Evolutionary conservation across 2,888 invertebrate species (phyloP).

Genomic region (Troides aeacus): DNA sequence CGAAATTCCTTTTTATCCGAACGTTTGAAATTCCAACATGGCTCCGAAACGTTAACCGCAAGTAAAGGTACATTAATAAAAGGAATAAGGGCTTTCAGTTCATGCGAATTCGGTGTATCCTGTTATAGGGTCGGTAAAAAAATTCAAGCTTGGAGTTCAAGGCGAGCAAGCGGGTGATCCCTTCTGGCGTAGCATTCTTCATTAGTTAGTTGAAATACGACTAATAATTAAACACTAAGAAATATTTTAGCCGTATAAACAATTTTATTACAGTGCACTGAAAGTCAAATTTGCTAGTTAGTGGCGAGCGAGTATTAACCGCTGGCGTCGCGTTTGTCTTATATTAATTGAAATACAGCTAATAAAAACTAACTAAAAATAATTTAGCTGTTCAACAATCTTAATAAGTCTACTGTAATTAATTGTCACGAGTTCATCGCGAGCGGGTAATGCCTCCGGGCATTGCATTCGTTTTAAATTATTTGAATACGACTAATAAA

Average conservation of each 20-base stretch:
- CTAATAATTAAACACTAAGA: constrained; percentile 37
- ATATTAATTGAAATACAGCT: constrained; percentile 36
- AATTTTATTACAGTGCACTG: not conserved
- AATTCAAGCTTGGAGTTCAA: constrained; percentile 74
- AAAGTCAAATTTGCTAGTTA: no score
- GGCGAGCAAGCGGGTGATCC: constrained; percentile 72
- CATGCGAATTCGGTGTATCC: constrained; percentile 56
- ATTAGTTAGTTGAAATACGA: constrained; percentile 35
- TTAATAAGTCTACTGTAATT: not conserved
- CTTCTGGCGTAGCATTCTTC: constrained; percentile 39
- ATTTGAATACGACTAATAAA: no score
- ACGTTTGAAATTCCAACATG: constrained; percentile 34
- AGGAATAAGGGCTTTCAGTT: constrained; percentile 56
- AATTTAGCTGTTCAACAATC: constrained; percentile 1
- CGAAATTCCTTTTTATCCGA: not conserved
- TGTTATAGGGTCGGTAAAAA: constrained; percentile 72
- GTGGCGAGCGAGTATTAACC: no score
- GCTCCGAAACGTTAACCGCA: constrained; percentile 46
- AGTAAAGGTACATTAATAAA: constrained; percentile 66
- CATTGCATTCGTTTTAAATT: no score
- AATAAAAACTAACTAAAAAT: constrained; percentile 33
- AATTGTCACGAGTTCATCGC: no score
- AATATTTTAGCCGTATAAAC: not conserved
- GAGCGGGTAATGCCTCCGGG: no score
- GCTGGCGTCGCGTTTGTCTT: constrained; percentile 34